phyloP scores from a whole-genome alignment of 2,888 invertebrate genomes.

The Parnassius orleans region DNA sequence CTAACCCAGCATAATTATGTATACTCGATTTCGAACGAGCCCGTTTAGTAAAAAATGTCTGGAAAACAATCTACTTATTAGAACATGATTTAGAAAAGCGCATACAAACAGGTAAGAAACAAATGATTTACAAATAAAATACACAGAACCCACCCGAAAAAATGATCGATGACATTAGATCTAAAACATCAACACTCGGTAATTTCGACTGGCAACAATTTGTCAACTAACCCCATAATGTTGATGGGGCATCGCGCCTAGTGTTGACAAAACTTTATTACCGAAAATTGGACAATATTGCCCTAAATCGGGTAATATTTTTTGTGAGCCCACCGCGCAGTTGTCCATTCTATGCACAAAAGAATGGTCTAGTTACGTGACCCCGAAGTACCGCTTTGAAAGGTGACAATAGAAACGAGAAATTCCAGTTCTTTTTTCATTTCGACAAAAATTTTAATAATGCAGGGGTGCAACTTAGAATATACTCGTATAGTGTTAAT shows the following conservation, averaged over 20 bases:
- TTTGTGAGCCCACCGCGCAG: slow-evolving; percentile 65
- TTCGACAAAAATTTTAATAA: slow-evolving; percentile 21
- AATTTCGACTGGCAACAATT: slow-evolving; percentile 62
- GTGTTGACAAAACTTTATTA: slow-evolving; percentile 80
- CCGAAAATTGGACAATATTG: slow-evolving; percentile 79
- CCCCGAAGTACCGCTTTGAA: slow-evolving; percentile 57
- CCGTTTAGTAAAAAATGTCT: too few species aligned
- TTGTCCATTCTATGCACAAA: slow-evolving; percentile 49
- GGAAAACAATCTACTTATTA: too few species aligned
- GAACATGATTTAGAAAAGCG: too few species aligned
- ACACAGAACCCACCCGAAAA: slow-evolving; percentile 26
- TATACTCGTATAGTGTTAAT: slow-evolving; percentile 11
- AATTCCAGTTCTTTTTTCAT: slow-evolving; percentile 53
- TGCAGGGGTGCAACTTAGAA: slow-evolving; percentile 18
- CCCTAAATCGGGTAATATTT: slow-evolving; percentile 63
- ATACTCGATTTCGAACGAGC: too few species aligned
- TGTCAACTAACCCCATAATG: slow-evolving; percentile 70
- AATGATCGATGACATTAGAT: slow-evolving; percentile 48
- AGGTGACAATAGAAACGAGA: slow-evolving; percentile 64
- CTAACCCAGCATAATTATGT: too few species aligned
- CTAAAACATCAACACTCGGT: slow-evolving; percentile 60
- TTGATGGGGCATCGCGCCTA: slow-evolving; percentile 57
- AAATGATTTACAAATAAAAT: neutral
- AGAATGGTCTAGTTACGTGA: slow-evolving; percentile 72
- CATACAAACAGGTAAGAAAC: too few species aligned